Conservation (phyloP, 2,797 vertebrate genomes). For the Rhyacichthys aspro region DNA sequence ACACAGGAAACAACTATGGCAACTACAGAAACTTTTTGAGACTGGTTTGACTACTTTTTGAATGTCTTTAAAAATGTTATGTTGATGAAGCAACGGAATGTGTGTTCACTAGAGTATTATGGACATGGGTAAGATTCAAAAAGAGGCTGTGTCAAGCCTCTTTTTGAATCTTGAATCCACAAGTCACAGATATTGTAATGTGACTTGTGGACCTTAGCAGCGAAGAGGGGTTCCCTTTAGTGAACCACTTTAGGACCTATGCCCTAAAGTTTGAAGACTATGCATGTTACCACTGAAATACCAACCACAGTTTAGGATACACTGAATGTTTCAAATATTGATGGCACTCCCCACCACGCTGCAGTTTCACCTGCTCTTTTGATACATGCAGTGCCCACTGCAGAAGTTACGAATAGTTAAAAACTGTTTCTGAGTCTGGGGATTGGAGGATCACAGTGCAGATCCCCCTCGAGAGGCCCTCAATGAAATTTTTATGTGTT, state of each 20-base stretch:
- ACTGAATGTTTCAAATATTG: constrained; percentile 37
- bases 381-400: constrained; percentile 24
- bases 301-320: constrained; percentile 13
- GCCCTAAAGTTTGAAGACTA: neutral
- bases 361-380: constrained; percentile 17
- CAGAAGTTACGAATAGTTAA: constrained; percentile 40
- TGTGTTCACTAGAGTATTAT: no score
- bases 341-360: constrained; percentile 12
- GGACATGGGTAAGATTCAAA: no score
- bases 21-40: neutral
- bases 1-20: no score
- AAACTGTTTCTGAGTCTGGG: constrained; percentile 44
- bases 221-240: no score
- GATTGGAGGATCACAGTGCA: constrained; percentile 63
- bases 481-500: constrained; percentile 76
- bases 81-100: no score
- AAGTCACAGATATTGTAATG: no score
- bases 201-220: no score
- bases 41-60: no score
- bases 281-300: constrained; percentile 16
- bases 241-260: no score
- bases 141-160: no score
- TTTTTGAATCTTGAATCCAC: no score
- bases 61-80: no score
- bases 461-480: constrained; percentile 59